Conservation (phyloP, 2,113 vertebrate genomes). For the Malurus melanocephalus region DNA sequence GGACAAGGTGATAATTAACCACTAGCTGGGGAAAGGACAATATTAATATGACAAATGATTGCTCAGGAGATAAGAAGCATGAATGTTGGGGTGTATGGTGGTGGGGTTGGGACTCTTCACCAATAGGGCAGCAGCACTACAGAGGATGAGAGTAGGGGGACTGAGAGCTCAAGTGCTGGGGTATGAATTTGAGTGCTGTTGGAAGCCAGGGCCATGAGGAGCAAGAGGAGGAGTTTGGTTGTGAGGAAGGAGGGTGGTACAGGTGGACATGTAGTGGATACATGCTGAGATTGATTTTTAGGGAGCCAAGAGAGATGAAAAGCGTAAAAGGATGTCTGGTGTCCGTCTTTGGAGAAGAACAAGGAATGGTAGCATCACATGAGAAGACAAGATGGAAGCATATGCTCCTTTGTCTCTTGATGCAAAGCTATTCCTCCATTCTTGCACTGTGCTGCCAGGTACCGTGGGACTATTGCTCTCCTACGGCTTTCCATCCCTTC, state of each 20-base stretch:
- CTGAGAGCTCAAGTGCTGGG: not conserved
- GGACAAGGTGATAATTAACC: not conserved
- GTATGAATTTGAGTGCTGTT: not conserved
- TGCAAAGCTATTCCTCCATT: not conserved
- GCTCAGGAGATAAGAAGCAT: not conserved
- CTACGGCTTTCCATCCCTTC: not conserved
- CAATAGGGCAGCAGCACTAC: rapidly evolving
- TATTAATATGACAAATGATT: not conserved
- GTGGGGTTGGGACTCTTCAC: not conserved
- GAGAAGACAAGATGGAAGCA: not conserved
- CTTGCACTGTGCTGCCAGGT: not conserved
- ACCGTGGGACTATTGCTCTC: not conserved
- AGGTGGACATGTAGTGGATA: not conserved
- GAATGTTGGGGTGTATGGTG: not conserved
- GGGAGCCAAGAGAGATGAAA: not conserved
- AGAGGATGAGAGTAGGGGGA: not conserved
- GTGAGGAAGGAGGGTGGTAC: not conserved
- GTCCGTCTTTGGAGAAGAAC: not conserved
- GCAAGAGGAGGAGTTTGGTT: not conserved
- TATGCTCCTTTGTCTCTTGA: not conserved
- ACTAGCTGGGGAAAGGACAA: not conserved
- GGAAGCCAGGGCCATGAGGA: not conserved
- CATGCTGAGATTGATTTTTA: not conserved
- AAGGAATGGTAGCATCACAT: not conserved
- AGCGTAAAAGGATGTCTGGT: not conserved